These are phyloP conservation scores for Tychaedon coryphoeus DNA, from an alignment of 2,113 vertebrate species.

Conservation along the genomic window DNA sequence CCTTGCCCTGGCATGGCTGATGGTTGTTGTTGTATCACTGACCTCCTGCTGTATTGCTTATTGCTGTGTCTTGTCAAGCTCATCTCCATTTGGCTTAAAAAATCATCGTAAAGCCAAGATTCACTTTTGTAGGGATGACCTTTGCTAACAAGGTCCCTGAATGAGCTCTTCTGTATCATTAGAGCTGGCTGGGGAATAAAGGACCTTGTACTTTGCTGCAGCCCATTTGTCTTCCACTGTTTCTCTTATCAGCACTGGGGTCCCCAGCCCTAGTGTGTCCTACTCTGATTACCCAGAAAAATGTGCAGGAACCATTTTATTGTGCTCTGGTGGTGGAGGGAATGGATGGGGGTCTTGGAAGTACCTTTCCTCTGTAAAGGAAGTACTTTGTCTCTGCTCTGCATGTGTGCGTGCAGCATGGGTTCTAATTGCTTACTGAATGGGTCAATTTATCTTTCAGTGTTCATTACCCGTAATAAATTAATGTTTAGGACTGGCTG, in stretches of 20 bases:
- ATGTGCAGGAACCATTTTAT: not conserved
- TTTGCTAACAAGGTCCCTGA: conserved; percentile 42
- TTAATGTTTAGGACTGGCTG: conserved; percentile 13
- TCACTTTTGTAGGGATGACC: not conserved
- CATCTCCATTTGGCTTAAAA: conserved; percentile 9
- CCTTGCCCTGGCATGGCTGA: not conserved
- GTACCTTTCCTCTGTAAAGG: not conserved
- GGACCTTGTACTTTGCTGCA: not conserved
- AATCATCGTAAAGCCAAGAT: not conserved
- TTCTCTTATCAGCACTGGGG: not conserved
- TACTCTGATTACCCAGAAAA: not conserved
- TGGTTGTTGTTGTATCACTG: not conserved
- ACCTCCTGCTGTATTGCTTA: not conserved
- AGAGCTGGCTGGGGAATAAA: not conserved
- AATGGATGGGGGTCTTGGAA: not conserved
- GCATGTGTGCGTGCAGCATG: not conserved
- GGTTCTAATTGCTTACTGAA: conserved; percentile 45
- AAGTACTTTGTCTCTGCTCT: not conserved
- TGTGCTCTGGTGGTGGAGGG: not conserved
- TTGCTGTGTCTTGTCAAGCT: not conserved
- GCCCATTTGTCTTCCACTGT: not conserved
- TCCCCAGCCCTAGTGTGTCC: not conserved
- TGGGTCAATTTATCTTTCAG: conserved; percentile 47
- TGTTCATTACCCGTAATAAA: conserved; percentile 55
- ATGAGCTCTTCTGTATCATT: not conserved